A percentile compares a stretch with the other conserved stretches of the same genome.
Evolutionary conservation across 2,113 vertebrate genomes (phyloP).

Genomic region (Cololabis saira): DNA sequence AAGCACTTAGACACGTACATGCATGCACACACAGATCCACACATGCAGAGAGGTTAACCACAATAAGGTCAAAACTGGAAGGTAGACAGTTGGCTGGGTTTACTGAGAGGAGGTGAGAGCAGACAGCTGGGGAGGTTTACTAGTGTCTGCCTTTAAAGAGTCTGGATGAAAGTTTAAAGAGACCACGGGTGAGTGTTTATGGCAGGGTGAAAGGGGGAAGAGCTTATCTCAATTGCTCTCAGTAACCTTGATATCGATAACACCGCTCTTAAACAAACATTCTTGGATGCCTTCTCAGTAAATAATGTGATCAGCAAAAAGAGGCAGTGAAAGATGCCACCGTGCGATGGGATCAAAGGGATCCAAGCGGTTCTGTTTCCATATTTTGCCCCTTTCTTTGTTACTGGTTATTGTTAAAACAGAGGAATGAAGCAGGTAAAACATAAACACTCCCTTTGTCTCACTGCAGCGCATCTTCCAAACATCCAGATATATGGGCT

Average conservation of each 20-base stretch:
- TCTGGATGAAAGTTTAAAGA: slow-evolving; percentile 72
- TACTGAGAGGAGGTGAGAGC: slow-evolving; percentile 59
- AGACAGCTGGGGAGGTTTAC: slow-evolving; percentile 72
- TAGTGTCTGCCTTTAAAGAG: slow-evolving; percentile 66
- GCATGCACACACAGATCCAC: slow-evolving; percentile 34
- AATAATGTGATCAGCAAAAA: slow-evolving; percentile 22
- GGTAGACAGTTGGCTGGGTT: slow-evolving; percentile 76
- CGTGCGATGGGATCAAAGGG: slow-evolving; percentile 18
- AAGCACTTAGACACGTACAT: slow-evolving; percentile 17
- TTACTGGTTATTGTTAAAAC: slow-evolving; percentile 26
- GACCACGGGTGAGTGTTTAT: slow-evolving; percentile 70
- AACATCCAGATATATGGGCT: slow-evolving; percentile 31
- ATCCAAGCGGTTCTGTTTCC: slow-evolving; percentile 12
- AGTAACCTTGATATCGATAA: slow-evolving; percentile 31
- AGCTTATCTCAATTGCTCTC: slow-evolving; percentile 60
- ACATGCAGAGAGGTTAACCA: slow-evolving; percentile 62
- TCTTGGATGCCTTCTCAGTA: slow-evolving; percentile 16
- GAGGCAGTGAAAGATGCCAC: slow-evolving; percentile 5
- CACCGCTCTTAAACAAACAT: slow-evolving; percentile 16
- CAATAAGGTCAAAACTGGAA: slow-evolving; percentile 76
- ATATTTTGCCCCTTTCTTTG: slow-evolving; percentile 24
- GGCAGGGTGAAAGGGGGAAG: slow-evolving; percentile 48
- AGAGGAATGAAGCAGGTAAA: slow-evolving; percentile 43
- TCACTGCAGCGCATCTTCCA: slow-evolving; percentile 20
- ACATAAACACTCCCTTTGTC: slow-evolving; percentile 26